Conservation (phyloP, 2,888 invertebrate species). For the Netelia virgata region DNA sequence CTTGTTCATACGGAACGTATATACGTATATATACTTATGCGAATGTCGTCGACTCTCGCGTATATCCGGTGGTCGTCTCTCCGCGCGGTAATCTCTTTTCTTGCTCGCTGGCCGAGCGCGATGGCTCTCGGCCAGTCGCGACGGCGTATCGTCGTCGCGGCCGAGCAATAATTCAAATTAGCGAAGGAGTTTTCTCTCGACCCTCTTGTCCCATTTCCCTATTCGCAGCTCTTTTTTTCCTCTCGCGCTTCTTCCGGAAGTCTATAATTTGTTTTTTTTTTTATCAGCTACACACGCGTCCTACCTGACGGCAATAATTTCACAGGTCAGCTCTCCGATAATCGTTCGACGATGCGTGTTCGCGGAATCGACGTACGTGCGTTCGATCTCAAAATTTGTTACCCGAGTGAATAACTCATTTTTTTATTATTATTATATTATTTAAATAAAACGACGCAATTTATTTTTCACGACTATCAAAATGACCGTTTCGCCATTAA, state of each 20-base stretch:
- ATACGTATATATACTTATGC: neutral
- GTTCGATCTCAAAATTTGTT: conserved; percentile 3
- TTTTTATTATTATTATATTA: too few relatives aligned
- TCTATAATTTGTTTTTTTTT: conserved; percentile 67
- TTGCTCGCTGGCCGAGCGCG: conserved; percentile 61
- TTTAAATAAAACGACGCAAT: neutral
- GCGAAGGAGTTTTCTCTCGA: conserved; percentile 53
- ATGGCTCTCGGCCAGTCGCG: conserved; percentile 63
- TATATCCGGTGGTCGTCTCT: conserved; percentile 51
- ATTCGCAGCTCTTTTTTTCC: conserved; percentile 22
- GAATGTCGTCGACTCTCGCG: conserved; percentile 28
- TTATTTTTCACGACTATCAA: conserved; percentile 14
- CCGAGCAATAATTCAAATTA: conserved; percentile 72
- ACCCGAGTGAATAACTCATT: neutral
- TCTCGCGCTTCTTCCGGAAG: conserved; percentile 63
- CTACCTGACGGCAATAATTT: conserved; percentile 59
- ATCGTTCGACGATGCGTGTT: conserved; percentile 25
- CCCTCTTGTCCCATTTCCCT: conserved; percentile 21
- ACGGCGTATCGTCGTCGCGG: conserved; percentile 64
- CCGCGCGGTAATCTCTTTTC: conserved; percentile 70
- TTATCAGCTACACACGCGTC: conserved; percentile 63
- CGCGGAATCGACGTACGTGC: neutral
- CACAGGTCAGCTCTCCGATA: conserved; percentile 31
- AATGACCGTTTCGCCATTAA: neutral
- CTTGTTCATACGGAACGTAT: neutral